Base-by-base conservation (phyloP, 2,113 vertebrate genomes). In the Cichladusa arquata region DNA sequence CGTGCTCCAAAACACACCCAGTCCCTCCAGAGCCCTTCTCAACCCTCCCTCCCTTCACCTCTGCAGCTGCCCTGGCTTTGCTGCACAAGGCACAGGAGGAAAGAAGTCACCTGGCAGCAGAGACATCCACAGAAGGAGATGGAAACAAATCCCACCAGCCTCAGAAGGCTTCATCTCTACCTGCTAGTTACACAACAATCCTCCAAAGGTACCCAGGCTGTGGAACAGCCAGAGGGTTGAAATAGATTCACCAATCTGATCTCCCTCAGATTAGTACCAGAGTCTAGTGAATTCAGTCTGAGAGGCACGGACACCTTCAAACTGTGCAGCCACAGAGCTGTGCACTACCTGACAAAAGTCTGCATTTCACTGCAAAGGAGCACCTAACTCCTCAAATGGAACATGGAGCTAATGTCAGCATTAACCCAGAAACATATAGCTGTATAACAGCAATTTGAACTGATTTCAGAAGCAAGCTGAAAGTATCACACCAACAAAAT, bases 31-130 rank as follows among this genome's bases (percentile, higher is more conserved):
- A 11, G 38, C 13, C 18, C 61, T 89, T 70, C 60, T 69, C 44
- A 74, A 6, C 31, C 44, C 1, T 0, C 0, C 0, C 16, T 53
- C 28, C 42, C 12, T 80, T 78, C 34, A 5, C 58, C 1, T 2
- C 64, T 66, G 42, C 50, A 71, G 77, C 60, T 6, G 3, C 24
- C 19, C 34, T 14, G n/a, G 25, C 11, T 56, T 87, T 71, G 26
- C 62, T 60, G 50, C 44, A 72, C 20, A 57, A 72, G 7, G 58
- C 2, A 6, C 0, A 0, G 24, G 47, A 45, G 33, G 40, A 70
- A 92, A 44, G 12, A 48, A 62, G 26, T 34, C 64, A 62, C 20
- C 42, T 67, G 64, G 47, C 72, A 92, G 82, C 38, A 94, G 56
- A 62, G 12, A 31, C 19, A 79, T 13, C 29, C 14, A 4, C 58